These are phyloP conservation scores for Sylvilagus floridanus DNA, from an alignment of 2,797 vertebrate species.

Conservation along the genomic window DNA sequence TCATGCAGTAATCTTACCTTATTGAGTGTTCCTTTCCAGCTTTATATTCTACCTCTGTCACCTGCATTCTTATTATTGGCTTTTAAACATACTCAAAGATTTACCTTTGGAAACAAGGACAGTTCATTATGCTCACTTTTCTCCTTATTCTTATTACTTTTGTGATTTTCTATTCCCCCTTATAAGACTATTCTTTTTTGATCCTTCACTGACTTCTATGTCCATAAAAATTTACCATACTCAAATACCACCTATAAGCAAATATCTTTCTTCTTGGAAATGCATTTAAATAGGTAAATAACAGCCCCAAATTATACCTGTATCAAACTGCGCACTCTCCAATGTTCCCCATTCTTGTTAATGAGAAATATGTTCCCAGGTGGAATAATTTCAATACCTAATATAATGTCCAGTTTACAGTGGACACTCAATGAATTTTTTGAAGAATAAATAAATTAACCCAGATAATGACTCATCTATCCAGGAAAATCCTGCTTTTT, in stretches of 20 bases:
- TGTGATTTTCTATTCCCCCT: background rate
- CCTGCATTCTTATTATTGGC: background rate
- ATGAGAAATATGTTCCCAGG: background rate
- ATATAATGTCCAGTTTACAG: background rate
- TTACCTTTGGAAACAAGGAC: background rate
- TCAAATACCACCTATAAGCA: background rate
- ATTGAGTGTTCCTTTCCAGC: background rate
- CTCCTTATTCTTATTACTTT: background rate
- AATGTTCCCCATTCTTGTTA: background rate
- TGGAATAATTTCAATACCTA: background rate
- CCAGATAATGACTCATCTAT: background rate
- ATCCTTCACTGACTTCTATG: background rate
- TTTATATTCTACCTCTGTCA: background rate
- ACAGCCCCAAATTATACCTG: background rate
- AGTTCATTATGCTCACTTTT: background rate
- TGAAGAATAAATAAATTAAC: conserved; percentile 6
- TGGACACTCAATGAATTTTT: background rate
- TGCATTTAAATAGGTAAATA: too few relatives aligned
- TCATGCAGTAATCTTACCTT: background rate
- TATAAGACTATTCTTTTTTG: background rate
- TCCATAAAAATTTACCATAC: too few relatives aligned
- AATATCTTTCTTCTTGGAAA: background rate
- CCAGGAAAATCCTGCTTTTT: background rate
- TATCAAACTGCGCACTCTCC: background rate
- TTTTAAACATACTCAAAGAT: background rate